phyloP scores from a whole-genome alignment of 2,888 invertebrate genomes.

The Pseudococcus jackbeardsleyi region DNA sequence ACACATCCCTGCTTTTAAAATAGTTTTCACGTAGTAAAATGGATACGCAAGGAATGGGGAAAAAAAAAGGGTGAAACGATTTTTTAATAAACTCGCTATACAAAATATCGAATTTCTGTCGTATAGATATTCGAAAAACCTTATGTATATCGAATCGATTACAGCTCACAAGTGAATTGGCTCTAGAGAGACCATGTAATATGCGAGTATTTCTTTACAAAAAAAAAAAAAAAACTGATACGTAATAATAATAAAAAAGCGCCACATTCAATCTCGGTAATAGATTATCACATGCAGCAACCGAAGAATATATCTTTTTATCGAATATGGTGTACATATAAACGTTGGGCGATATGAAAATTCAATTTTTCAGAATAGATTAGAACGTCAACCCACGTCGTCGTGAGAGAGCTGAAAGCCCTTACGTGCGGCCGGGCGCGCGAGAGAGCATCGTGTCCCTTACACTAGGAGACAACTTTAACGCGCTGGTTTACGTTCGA shows the following conservation, averaged over 20 bases:
- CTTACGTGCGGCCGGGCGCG: background rate
- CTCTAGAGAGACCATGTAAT: background rate
- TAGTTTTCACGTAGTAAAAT: background rate
- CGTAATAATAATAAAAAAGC: background rate
- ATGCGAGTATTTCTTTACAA: background rate
- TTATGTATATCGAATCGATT: conserved; percentile 13
- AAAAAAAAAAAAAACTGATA: background rate
- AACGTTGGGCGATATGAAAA: conserved; percentile 5
- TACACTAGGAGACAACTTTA: conserved; percentile 18
- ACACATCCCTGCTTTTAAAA: conserved; percentile 28
- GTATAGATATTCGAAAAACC: background rate
- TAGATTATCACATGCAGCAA: background rate
- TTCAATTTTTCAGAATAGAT: conserved; percentile 47
- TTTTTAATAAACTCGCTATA: background rate
- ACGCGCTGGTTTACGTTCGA: conserved; percentile 22
- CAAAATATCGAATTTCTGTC: background rate
- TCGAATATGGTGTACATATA: background rate
- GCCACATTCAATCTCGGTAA: background rate
- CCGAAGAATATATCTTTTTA: background rate
- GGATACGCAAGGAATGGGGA: background rate
- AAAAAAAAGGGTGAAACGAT: conserved; percentile 24
- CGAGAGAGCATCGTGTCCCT: background rate
- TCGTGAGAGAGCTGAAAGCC: background rate
- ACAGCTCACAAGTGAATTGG: background rate
- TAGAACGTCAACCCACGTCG: conserved; percentile 19